Conservation (phyloP, 2,797 vertebrate species). For the Smutsia gigantea region DNA sequence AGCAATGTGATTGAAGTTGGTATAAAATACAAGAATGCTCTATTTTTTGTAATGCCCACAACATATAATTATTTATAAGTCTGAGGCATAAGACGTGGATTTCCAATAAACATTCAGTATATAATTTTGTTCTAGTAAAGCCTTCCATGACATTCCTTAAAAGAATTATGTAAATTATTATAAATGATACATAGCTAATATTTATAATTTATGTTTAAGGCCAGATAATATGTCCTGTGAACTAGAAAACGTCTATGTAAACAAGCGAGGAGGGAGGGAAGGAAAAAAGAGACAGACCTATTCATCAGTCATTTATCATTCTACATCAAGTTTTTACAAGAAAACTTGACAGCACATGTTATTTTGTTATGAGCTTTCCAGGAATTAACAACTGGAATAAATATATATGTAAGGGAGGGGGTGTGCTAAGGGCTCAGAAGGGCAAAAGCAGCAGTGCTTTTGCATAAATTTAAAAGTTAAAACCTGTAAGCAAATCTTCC, state of each 20-base stretch:
- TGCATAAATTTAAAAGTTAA: not conserved
- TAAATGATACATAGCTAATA: not conserved
- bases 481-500: constrained; percentile 30
- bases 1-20: not conserved
- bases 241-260: not conserved
- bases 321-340: not conserved
- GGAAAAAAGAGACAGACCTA: not conserved
- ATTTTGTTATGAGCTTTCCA: constrained; percentile 11
- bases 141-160: not conserved
- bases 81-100: not conserved
- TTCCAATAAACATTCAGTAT: constrained; percentile 23
- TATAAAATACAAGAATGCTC: not conserved
- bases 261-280: not conserved
- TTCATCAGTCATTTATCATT: not conserved
- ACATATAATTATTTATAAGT: not conserved
- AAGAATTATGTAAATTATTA: not conserved
- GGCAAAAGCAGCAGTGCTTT: not conserved
- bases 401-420: not conserved
- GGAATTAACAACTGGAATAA: constrained; percentile 12
- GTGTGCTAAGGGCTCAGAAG: not conserved
- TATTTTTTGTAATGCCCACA: not conserved
- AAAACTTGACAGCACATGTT: not conserved
- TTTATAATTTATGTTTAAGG: not conserved
- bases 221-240: not conserved
- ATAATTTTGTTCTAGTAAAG: not conserved